Base-by-base conservation (phyloP, 2,113 vertebrate species). In the Apodemus speciosus region DNA sequence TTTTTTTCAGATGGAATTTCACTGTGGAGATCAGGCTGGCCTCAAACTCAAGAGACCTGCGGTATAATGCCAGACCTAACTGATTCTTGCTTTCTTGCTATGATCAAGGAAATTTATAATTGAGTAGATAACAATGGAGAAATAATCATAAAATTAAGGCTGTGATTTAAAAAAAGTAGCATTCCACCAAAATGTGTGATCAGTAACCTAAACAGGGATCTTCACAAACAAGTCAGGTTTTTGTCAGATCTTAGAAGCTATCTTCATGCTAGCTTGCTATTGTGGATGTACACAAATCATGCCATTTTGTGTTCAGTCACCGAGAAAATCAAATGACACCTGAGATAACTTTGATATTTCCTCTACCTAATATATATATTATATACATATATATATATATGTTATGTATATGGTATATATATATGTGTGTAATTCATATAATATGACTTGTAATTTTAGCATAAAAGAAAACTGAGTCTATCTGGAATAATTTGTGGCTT, bases 71-170 rank as follows among this genome's bases (percentile, higher is more conserved):
- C 32, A 20, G 75, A 20, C 32, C 9, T 66, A 69, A 49, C 46
- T 72, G n/a, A 76, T 20, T 51, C 73, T 60, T 92, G 71, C 86
- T 43, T 25, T 89, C 76, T 87, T n/a, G 49, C 30, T 35, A 0
- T 89, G 21, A 60, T 77, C 71, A 40, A 66, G 20, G 25, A 92
- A 84, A 92, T 79, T 68, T 93, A 40, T 68, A 62, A 56, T 3
- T 51, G 2, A 80, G 9, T 56, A 68, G 46, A n/a, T 49, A 80
- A 79, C 1, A 73, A 13, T 66, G 5, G 0, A 75, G 38, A 88
- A 90, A 71, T 32, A 87, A 71, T 13, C 90, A 58, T 27, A 93
- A 94, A 53, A 88, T 7, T 40, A 80, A 90, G 76, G 69, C 75
- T 38, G 58, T 69, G 23, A 94, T 77, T 14, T 14, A 53, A 53